Evolutionary conservation across 2,113 vertebrate genomes (phyloP).

Genomic region (Saccopteryx bilineata): DNA sequence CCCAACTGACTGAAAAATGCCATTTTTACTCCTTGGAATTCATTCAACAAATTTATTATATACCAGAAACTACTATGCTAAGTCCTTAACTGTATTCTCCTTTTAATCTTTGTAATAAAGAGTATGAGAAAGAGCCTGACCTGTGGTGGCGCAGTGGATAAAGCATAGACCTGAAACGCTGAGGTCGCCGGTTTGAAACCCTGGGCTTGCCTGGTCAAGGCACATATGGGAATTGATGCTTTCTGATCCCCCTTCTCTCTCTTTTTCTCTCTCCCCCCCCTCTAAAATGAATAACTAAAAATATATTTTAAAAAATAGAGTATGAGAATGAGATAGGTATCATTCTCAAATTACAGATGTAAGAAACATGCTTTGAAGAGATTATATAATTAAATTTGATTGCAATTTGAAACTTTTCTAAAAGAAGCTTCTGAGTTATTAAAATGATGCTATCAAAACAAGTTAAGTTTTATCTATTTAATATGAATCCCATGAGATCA

Average conservation of each 20-base stretch:
- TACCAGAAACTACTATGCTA: background rate
- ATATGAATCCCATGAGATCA: slow-evolving; percentile 14
- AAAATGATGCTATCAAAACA: slow-evolving; percentile 45
- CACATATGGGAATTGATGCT: no score
- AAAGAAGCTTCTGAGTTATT: slow-evolving; percentile 27
- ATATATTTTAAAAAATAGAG: background rate
- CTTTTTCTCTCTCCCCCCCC: no score
- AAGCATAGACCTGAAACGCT: no score
- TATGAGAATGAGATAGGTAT: background rate
- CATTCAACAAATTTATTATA: slow-evolving; percentile 6
- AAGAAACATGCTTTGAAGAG: slow-evolving; percentile 23
- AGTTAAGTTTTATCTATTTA: slow-evolving; percentile 36
- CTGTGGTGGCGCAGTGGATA: no score
- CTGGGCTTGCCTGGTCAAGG: no score
- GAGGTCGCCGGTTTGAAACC: no score
- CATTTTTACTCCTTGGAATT: slow-evolving; percentile 55
- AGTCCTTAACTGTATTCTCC: background rate
- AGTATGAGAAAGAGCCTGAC: no score
- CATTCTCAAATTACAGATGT: slow-evolving; percentile 17
- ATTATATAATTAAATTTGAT: slow-evolving; percentile 54
- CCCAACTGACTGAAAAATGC: background rate
- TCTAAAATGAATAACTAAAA: no score
- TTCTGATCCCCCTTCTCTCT: no score
- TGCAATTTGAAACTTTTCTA: slow-evolving; percentile 38
- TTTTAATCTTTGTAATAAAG: background rate